A percentile compares a stretch with the other conserved stretches of the same genome.
These are phyloP conservation scores for Galeopsomyia nigrocyanea DNA, from an alignment of 2,888 invertebrate species.

Conservation along the genomic window DNA sequence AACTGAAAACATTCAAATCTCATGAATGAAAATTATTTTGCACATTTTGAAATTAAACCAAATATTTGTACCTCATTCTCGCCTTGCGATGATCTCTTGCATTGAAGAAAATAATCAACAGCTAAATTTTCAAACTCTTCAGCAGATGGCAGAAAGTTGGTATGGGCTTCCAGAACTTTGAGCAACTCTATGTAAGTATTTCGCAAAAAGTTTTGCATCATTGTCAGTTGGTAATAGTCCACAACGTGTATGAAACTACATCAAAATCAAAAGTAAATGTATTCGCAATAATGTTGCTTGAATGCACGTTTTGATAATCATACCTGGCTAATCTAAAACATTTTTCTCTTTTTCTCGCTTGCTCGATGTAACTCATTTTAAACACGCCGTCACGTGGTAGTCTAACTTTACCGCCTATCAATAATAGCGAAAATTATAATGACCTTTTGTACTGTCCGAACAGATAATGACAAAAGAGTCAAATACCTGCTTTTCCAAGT, in stretches of 20 bases:
- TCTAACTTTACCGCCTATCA: slow-evolving; percentile 53
- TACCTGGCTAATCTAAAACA: slow-evolving; percentile 85
- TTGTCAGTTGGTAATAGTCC: slow-evolving; percentile 80
- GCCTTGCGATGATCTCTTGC: slow-evolving; percentile 62
- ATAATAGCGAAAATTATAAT: neutral
- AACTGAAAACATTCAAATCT: slow-evolving; percentile 68
- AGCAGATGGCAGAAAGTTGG: slow-evolving; percentile 70
- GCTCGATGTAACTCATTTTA: slow-evolving; percentile 89
- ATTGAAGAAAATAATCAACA: slow-evolving; percentile 72
- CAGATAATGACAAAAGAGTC: neutral
- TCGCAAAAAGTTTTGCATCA: slow-evolving; percentile 77
- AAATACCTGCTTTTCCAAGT: slow-evolving; percentile 58
- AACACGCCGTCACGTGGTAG: slow-evolving; percentile 59
- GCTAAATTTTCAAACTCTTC: slow-evolving; percentile 66
- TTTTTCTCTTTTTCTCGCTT: slow-evolving; percentile 85
- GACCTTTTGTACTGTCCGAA: neutral
- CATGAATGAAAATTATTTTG: neutral
- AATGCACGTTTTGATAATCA: slow-evolving; percentile 34
- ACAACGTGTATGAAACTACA: slow-evolving; percentile 78
- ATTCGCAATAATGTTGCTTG: neutral
- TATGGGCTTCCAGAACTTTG: slow-evolving; percentile 72
- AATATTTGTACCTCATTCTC: neutral
- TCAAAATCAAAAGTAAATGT: slow-evolving; percentile 7
- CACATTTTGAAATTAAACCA: neutral
- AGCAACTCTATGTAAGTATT: slow-evolving; percentile 76